A percentile compares a stretch with the other conserved stretches of the same genome.
phyloP scores from a whole-genome alignment of 2,113 vertebrate species.

The Girardinichthys multiradiatus region DNA sequence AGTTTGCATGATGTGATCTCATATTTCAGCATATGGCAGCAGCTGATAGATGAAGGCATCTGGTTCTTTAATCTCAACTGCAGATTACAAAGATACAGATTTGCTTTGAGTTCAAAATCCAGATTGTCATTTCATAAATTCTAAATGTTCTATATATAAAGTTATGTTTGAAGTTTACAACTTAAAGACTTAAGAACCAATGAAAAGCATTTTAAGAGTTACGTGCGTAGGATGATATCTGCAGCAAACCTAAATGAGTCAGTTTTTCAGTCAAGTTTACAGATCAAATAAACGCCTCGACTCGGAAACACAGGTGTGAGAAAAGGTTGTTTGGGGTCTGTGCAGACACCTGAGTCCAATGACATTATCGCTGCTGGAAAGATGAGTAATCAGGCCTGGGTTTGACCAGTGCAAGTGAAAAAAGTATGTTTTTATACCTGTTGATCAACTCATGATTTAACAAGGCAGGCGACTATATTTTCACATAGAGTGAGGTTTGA shows the following conservation, averaged over 20 bases:
- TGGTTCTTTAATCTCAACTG: conserved; percentile 22
- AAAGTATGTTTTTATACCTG: no score
- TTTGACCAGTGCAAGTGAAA: no score
- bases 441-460: no score
- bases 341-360: background rate
- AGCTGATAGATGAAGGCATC: conserved; percentile 19
- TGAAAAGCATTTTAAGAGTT: background rate
- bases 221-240: background rate
- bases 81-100: background rate
- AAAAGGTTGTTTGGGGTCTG: background rate
- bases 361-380: background rate
- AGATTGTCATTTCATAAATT: background rate
- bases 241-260: background rate
- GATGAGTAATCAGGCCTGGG: background rate
- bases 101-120: background rate
- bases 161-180: background rate
- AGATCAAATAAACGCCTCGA: background rate
- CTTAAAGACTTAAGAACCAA: no score
- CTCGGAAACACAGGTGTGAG: background rate
- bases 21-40: conserved; percentile 27
- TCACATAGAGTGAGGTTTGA: no score
- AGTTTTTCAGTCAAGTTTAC: background rate
- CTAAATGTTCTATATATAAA: background rate
- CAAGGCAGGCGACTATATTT: no score
- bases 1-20: conserved; percentile 26